phyloP scores from a whole-genome alignment of 2,113 vertebrate genomes.

The Triplophysa rosa region DNA sequence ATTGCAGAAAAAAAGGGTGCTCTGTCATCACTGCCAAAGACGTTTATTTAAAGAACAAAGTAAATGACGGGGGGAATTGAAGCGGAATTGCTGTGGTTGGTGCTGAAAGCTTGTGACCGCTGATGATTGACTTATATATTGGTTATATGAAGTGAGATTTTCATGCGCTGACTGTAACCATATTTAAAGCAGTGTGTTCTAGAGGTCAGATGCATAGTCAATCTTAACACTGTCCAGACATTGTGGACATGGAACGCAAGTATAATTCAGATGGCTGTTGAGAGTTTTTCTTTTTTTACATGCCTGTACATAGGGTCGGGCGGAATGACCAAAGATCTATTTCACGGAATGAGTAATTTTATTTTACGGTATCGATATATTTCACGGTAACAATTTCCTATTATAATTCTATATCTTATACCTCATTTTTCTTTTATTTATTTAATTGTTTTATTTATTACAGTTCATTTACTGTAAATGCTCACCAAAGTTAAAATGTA shows the following conservation, averaged over 20 bases:
- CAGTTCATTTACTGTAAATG: too few relatives aligned
- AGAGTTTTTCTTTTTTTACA: too few relatives aligned
- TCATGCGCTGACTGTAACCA: constrained; percentile 15
- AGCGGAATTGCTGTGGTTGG: background rate
- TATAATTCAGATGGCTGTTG: background rate
- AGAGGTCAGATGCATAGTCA: background rate
- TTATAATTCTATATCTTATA: too few relatives aligned
- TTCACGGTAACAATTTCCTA: too few relatives aligned
- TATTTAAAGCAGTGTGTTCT: constrained; percentile 23
- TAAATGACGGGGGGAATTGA: background rate
- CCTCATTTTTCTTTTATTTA: too few relatives aligned
- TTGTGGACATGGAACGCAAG: background rate
- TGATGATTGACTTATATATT: background rate
- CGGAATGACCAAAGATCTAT: too few relatives aligned
- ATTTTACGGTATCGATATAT: too few relatives aligned
- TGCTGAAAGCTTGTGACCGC: background rate
- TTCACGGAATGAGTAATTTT: too few relatives aligned
- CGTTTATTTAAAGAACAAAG: background rate
- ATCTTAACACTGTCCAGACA: background rate
- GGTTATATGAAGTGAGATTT: background rate
- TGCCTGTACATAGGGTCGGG: too few relatives aligned
- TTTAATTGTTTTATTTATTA: too few relatives aligned
- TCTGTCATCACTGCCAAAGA: background rate
- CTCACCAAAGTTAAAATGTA: too few relatives aligned
- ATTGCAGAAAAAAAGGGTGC: background rate